A percentile compares a stretch with the other conserved stretches of the same genome.
phyloP scores from a whole-genome alignment of 2,113 vertebrate species.

The Corythornis madagascariensis region DNA sequence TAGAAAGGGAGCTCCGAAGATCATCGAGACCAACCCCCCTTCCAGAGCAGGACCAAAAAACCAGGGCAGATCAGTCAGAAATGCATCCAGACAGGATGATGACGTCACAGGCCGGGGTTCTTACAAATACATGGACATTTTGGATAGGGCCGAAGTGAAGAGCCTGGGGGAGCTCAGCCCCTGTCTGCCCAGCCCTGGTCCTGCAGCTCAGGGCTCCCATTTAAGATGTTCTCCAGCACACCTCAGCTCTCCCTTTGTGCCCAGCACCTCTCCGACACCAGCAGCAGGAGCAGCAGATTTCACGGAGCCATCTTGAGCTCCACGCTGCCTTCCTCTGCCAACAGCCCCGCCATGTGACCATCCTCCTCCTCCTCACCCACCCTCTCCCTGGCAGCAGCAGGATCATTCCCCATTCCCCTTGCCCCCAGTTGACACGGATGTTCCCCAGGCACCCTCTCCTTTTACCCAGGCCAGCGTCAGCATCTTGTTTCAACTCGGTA shows the following conservation, averaged over 20 bases:
- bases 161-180: neutral
- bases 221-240: neutral
- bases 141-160: neutral
- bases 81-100: too few species aligned
- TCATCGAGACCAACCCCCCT: too few species aligned
- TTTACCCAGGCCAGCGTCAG: fast-evolving
- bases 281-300: neutral
- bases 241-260: neutral
- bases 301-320: constrained; percentile 18
- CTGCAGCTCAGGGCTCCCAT: neutral
- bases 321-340: neutral
- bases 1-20: too few species aligned
- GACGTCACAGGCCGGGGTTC: neutral
- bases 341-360: fast-evolving
- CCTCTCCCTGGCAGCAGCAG: fast-evolving
- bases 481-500: neutral
- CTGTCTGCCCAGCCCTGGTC: neutral
- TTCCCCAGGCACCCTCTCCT: neutral
- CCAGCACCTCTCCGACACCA: neutral
- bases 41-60: too few species aligned
- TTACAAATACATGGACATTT: neutral
- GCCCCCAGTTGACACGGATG: fast-evolving
- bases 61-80: too few species aligned
- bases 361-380: neutral
- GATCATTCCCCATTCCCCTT: neutral